Percentiles rank a stretch among this genome's conserved stretches.
phyloP scores from a whole-genome alignment of 2,888 invertebrate species.

The Herminia tarsipennalis region DNA sequence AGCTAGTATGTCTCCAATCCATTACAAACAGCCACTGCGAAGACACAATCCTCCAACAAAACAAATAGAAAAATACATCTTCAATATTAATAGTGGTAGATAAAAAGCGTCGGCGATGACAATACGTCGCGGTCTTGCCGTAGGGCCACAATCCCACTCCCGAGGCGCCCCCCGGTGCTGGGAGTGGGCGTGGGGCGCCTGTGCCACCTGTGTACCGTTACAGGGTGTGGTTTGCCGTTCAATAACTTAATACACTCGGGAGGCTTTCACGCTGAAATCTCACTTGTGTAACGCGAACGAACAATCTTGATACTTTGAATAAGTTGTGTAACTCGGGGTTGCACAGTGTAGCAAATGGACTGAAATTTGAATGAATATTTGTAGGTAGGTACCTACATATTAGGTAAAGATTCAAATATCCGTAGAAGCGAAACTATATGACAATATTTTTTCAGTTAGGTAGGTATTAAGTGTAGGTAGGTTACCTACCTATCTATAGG shows the following conservation, averaged over 20 bases:
- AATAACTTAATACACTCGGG: conserved; percentile 85
- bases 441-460: too few species aligned
- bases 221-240: conserved; percentile 86
- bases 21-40: background rate
- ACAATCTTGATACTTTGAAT: conserved; percentile 56
- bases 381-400: too few species aligned
- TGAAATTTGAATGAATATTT: background rate
- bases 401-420: too few species aligned
- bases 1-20: too few species aligned
- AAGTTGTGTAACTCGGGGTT: background rate
- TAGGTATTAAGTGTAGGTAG: too few species aligned
- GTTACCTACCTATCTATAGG: too few species aligned
- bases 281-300: conserved; percentile 59
- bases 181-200: conserved; percentile 42
- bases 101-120: conserved; percentile 57
- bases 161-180: conserved; percentile 47
- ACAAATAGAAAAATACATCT: conserved; percentile 2
- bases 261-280: conserved; percentile 85
- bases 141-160: conserved; percentile 57
- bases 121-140: conserved; percentile 67
- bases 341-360: too few species aligned
- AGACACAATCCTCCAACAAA: background rate
- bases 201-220: conserved; percentile 75
- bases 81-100: conserved; percentile 44
- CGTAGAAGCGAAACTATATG: too few species aligned